phyloP scores from a whole-genome alignment of 1,140 invertebrate species.

The Mesaphorura yosii region DNA sequence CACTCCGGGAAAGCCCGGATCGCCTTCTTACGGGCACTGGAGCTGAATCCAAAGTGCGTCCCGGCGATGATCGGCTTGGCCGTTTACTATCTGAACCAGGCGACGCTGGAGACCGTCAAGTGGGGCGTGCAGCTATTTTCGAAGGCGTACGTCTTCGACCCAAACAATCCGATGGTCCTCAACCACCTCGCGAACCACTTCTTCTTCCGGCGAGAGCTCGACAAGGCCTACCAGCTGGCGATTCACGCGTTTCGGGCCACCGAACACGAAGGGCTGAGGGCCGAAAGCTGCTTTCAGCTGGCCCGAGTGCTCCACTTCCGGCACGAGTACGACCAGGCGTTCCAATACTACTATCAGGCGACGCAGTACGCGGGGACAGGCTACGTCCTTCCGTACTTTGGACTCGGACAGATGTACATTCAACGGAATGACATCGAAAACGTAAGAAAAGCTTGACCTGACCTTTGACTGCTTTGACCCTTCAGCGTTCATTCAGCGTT shows the following conservation, averaged over 20 bases:
- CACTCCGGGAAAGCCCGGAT: conserved; percentile 91
- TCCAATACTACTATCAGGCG: conserved; percentile 99
- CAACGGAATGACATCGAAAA: conserved; percentile 94
- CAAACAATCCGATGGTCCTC: conserved; percentile 96
- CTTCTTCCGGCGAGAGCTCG: conserved; percentile 86
- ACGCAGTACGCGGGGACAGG: conserved; percentile 90
- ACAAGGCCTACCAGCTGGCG: conserved; percentile 90
- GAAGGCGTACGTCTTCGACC: conserved; percentile 93
- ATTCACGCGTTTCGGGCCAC: conserved; percentile 97
- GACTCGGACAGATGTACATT: conserved; percentile 98
- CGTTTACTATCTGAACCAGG: conserved; percentile 84
- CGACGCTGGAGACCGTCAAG: conserved; percentile 83
- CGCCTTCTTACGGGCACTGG: conserved; percentile 89
- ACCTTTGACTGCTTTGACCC: not conserved
- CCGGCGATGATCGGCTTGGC: conserved; percentile 91
- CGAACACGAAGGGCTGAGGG: conserved; percentile 96
- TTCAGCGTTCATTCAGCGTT: not conserved
- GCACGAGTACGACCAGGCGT: conserved; percentile 92
- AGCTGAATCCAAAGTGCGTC: conserved; percentile 86
- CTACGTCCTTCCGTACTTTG: conserved; percentile 95
- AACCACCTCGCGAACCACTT: conserved; percentile 99
- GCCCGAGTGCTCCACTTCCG: conserved; percentile 80
- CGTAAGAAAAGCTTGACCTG: conserved; percentile 54
- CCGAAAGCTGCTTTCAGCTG: conserved; percentile 96
- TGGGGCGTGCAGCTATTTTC: conserved; percentile 91